Evolutionary conservation across 2,113 vertebrate species (phyloP), one percentile per base, ranked within the genome.

Genomic region (Turdus rufiventris): DNA sequence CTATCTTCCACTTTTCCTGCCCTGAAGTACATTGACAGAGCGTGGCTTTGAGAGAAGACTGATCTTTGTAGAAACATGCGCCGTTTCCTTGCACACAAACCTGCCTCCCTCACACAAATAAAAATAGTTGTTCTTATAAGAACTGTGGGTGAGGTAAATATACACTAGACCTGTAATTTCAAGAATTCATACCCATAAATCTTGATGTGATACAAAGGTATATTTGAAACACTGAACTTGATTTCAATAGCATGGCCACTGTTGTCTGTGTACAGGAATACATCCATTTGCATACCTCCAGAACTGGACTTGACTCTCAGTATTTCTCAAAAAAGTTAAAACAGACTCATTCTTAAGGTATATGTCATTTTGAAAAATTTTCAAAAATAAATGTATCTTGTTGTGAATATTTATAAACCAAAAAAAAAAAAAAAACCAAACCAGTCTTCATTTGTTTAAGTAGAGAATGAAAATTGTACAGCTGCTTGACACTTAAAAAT

Each of bases 31-130:
- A 6, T 24, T 33, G 45, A 31, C 17, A 42, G 23, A 58, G 26
- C 14, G 26, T n/a, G 54, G 3, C 58, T 88, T 62, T 1, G 17
- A 54, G 74, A 26, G 33, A 63, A 82, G 66, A 56, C 18, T 54
- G 33, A 12, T 34, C 34, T 75, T 68, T 70, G n/a, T 20, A 48
- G 61, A 21, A 47, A 26, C 5, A 16, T 12, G 5, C 0, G 0
- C 38, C 18, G 4, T 38, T 57, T 29, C 45, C 67, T 85, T 29
- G 6, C 23, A 70, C 47, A 13, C 31, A 72, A 60, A 54, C 9
- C 48, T 67, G 31, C n/a, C n/a, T 53, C 50, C 34, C 63, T 65
- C 63, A 21, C 17, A 45, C 18, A 34, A 66, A 11, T 14, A 79
- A 40, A 63, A 68, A 7, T 15, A 48, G n/a, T 48, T 79, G 33